These are phyloP conservation scores for Tragelaphus strepsiceros DNA, from an alignment of 2,113 vertebrate species.

Conservation along the genomic window DNA sequence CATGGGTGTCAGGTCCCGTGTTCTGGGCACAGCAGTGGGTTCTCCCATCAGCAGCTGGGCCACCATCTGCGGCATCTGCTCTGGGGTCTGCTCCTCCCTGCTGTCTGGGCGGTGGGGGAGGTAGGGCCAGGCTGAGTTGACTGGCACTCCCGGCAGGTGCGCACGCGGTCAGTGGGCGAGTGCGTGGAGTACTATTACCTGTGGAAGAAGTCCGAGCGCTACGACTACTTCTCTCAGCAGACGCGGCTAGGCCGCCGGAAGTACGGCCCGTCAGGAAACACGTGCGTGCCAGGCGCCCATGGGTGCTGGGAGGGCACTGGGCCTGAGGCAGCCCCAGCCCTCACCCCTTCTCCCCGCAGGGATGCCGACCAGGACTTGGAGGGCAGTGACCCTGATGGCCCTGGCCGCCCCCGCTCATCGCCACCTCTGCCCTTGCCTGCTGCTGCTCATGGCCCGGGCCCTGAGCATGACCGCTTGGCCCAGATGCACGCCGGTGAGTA, in stretches of 20 bases:
- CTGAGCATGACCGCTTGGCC: constrained; percentile 79
- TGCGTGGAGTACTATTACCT: constrained; percentile 98
- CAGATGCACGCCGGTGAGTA: constrained; percentile 80
- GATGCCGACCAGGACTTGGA: constrained; percentile 90
- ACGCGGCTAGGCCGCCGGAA: constrained; percentile 91
- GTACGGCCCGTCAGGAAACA: constrained; percentile 86
- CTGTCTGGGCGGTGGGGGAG: not conserved
- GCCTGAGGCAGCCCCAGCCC: not conserved
- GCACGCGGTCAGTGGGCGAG: constrained; percentile 94
- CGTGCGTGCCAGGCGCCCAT: constrained; percentile 83
- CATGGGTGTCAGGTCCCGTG: not conserved
- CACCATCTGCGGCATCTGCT: not conserved
- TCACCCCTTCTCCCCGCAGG: constrained; percentile 74
- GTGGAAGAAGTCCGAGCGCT: constrained; percentile 97
- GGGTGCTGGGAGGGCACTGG: not conserved
- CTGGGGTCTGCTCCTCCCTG: not conserved
- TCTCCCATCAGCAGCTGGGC: not conserved
- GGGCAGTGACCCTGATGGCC: constrained; percentile 82
- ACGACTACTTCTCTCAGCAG: constrained; percentile 94
- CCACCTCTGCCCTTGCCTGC: constrained; percentile 73
- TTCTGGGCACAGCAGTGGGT: not conserved
- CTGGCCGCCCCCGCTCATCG: constrained; percentile 75
- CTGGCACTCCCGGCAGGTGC: constrained; percentile 81
- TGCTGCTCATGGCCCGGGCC: constrained; percentile 73
- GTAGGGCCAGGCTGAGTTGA: not conserved